Base-by-base conservation (phyloP, 2,888 invertebrate species). In the Embidobia sp. region DNA sequence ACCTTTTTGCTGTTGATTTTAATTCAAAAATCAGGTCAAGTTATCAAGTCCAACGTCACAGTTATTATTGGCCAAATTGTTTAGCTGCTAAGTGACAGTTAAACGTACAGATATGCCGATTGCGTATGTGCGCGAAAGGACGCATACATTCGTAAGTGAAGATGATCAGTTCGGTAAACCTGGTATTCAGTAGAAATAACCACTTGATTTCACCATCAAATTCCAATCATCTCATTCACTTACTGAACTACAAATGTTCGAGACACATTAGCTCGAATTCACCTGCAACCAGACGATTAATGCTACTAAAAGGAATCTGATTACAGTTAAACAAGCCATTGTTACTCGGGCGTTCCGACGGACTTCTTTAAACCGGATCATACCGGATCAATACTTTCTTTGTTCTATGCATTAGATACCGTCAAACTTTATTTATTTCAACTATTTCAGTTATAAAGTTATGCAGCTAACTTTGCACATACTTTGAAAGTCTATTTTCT, bases 121-220 rank as follows among this genome's bases (percentile, higher is more conserved):
- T 49, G 37, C n/a, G 35, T 57, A 18, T 33, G 31, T 19, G 27
- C 19, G 29, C 11, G 26, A 31, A n/a, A n/a, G n/a, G n/a, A n/a
- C n/a, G 44, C 16, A 10, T 35, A 37, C 61, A 61, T 55, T 59
- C 37, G 51, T 18, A 70, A 48, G 22, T 53, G 57, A 69, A 70
- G 69, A 69, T 74, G 59, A 78, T 70, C 67, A 74, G 72, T 40
- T 79, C 72, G 67, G 77, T 77, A 77, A 82, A 80, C 78, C 77
- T 78, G 79, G 84, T 83, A 86, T 88, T 85, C 85, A 81, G 84
- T 84, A 81, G 82, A 85, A 84, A 84, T 84, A 82, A 83, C 83
- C 80, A 83, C 83, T 85, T 85, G 83, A 86, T 84, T 84, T 70
- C 53, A 55, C 59, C 69, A 69, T 73, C 61, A 33, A 78, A 74